Base-by-base conservation (phyloP, 2,797 vertebrate genomes). In the Dermochelys coriacea region DNA sequence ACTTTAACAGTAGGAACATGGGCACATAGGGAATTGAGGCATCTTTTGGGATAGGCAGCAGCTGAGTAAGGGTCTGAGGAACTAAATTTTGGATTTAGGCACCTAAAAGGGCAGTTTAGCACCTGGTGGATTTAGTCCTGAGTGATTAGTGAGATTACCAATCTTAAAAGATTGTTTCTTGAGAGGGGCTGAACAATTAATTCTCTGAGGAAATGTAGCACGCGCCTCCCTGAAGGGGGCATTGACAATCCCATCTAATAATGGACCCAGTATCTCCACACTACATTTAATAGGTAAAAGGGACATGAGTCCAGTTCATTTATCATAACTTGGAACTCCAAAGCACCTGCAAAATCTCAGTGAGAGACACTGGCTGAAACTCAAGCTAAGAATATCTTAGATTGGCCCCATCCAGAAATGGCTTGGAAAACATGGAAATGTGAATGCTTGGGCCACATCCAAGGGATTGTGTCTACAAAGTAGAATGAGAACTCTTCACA, bases 331-430 rank as follows among this genome's bases (percentile, higher is more conserved):
- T 31, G 12, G 29, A 34, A 59, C 14, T 31, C 29, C 57, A 59
- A 59, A 31, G 57, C 12, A 59, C 29, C 29, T 59, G 29, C 14
- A 59, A 59, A 59, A 59, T 93, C 6, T 80, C 59, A 12, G 51
- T 23, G 2, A 59, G 1, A 3, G 15, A 4, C 27, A 90, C 21
- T 6, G 6, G 3, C 85, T 21, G 75, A 54, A 85, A 19, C 5
- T 21, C 50, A 50, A 31, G 6, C 61, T 0, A 0, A 52, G 12
- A 34, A 52, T 50, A 51, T 64, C 1, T 0, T 14, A 2, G 89
- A 34, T 1, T 19, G 21, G 54, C 50, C 61, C 78, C 23, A 5
- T 23, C 64, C 82, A 80, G 29, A 87, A 87, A 41, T 0, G 0
- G 1, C 83, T 74, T 18, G 0, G 5, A 19, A 74, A 74, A 47